Conservation (phyloP, 2,797 vertebrate species). For the Geotrypetes seraphini region DNA sequence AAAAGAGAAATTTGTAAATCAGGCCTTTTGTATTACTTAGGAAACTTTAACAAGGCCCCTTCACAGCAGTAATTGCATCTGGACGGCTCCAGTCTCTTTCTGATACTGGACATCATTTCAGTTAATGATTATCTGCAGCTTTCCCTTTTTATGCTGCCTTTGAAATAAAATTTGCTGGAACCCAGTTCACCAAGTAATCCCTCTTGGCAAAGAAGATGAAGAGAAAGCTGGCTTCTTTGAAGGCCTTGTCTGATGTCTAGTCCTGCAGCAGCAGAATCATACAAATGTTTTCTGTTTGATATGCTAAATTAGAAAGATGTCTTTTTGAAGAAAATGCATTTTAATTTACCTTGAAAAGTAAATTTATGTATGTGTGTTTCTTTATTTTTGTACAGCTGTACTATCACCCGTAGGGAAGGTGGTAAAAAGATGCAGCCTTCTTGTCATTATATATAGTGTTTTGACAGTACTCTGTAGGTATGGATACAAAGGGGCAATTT, state of each 20-base stretch:
- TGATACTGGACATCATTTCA: not conserved
- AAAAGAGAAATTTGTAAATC: not conserved
- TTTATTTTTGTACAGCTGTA: too few relatives aligned
- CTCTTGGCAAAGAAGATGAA: slow-evolving; percentile 4
- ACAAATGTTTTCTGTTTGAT: slow-evolving; percentile 1
- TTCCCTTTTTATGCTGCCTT: not conserved
- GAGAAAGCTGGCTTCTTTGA: slow-evolving; percentile 18
- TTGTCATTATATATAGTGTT: too few relatives aligned
- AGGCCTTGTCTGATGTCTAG: slow-evolving; percentile 10
- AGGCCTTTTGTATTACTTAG: not conserved
- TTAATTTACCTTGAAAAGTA: slow-evolving; percentile 5
- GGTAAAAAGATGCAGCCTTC: too few relatives aligned
- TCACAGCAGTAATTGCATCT: not conserved
- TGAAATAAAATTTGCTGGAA: slow-evolving; percentile 11
- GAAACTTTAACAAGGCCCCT: not conserved
- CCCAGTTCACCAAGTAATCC: slow-evolving; percentile 7
- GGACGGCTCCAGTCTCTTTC: not conserved
- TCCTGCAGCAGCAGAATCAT: slow-evolving; percentile 13
- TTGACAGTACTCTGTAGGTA: too few relatives aligned
- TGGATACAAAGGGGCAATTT: too few relatives aligned
- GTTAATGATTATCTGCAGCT: slow-evolving; percentile 5
- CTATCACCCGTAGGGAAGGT: too few relatives aligned
- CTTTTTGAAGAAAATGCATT: slow-evolving; percentile 1
- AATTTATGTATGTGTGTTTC: not conserved
- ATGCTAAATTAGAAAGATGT: slow-evolving; percentile 5